Evolutionary conservation across 92 coral and sea anemone species (phyloP).

Genomic region (Metridium senile): DNA sequence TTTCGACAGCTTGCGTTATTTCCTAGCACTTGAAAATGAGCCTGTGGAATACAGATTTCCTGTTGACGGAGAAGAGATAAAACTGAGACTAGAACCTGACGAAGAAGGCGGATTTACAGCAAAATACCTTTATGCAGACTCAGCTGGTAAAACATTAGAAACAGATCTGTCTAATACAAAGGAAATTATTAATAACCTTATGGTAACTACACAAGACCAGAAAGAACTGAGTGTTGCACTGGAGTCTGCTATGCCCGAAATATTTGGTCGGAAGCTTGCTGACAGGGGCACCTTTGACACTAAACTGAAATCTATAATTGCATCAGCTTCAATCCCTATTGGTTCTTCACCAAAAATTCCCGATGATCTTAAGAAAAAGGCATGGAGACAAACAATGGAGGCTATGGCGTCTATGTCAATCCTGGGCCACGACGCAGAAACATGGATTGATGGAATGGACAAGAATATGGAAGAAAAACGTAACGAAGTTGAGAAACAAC

Average conservation of each 20-base stretch:
- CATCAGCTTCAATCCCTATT: neutral
- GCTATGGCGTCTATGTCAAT: conserved; percentile 28
- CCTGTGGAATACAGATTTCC: conserved; percentile 36
- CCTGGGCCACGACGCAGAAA: neutral
- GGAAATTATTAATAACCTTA: neutral
- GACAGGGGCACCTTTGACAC: neutral
- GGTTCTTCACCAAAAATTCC: neutral
- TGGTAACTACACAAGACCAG: neutral
- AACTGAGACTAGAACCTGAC: conserved; percentile 26
- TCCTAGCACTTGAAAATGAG: conserved; percentile 21
- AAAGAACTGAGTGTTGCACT: neutral
- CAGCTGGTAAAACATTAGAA: neutral
- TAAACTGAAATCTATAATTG: neutral
- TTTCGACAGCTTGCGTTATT: conserved; percentile 30
- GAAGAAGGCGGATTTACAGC: conserved; percentile 21
- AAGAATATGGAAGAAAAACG: conserved; percentile 3
- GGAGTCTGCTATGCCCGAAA: neutral
- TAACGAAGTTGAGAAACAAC: neutral
- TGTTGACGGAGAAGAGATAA: conserved; percentile 17
- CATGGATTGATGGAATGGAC: conserved; percentile 24
- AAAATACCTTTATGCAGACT: neutral
- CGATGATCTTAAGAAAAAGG: neutral
- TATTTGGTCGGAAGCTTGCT: conserved; percentile 14
- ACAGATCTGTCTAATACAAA: conserved; percentile 2
- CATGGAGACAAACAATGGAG: conserved; percentile 31